Evolutionary conservation across 2,797 vertebrate species (phyloP).

Genomic region (Trachops cirrhosus): DNA sequence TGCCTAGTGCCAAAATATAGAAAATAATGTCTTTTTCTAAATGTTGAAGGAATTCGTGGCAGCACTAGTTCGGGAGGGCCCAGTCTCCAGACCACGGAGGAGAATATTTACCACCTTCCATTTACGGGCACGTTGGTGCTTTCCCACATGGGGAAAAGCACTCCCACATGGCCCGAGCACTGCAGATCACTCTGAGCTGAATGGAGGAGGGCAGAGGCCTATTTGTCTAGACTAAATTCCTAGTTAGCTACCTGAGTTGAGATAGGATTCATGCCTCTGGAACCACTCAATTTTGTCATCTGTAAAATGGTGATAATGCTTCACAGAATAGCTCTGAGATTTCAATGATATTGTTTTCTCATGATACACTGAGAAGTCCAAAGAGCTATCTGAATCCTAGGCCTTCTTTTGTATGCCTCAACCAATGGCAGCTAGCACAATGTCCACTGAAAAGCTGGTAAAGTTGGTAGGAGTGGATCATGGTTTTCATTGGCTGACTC

Average conservation of each 20-base stretch:
- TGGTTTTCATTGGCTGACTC: background rate
- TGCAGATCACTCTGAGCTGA: background rate
- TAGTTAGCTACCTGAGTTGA: background rate
- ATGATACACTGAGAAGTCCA: background rate
- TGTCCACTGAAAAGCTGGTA: background rate
- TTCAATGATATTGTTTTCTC: background rate
- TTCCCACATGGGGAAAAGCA: no score
- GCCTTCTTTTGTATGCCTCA: background rate
- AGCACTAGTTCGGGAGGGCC: background rate
- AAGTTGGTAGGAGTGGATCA: background rate
- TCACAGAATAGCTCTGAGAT: background rate
- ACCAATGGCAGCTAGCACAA: background rate
- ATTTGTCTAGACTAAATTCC: no score
- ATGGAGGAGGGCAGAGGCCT: background rate
- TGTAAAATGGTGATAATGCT: conserved; percentile 5
- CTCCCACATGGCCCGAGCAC: no score
- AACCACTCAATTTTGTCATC: background rate
- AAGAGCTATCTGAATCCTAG: background rate
- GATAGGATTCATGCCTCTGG: background rate
- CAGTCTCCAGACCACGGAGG: background rate
- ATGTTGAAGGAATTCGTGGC: background rate
- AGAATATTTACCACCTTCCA: background rate
- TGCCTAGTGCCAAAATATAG: background rate
- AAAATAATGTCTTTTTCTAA: background rate
- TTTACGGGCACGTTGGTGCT: background rate